phyloP scores from a whole-genome alignment of 2,113 vertebrate species.

The Platycercus adscitus region DNA sequence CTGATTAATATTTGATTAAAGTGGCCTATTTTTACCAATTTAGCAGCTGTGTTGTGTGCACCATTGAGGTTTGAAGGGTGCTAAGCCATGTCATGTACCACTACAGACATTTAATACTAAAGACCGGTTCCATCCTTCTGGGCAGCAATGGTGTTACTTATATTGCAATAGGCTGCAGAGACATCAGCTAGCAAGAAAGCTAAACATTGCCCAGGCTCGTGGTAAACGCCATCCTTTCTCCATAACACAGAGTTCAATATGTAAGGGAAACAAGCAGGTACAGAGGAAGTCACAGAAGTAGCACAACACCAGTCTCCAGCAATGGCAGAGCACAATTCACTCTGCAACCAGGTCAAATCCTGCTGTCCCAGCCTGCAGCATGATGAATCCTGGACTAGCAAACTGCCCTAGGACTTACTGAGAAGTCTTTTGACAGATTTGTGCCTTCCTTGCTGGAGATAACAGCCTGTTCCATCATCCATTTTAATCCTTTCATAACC shows the following conservation, averaged over 20 bases:
- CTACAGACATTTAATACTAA: neutral
- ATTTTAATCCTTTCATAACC: neutral
- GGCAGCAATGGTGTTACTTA: neutral
- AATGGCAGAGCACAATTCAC: neutral
- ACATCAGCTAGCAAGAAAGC: neutral
- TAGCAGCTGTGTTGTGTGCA: neutral
- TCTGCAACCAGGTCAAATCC: neutral
- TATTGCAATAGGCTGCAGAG: neutral
- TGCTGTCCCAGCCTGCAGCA: neutral
- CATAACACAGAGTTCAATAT: neutral
- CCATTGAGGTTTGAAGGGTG: neutral
- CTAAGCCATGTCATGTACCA: neutral
- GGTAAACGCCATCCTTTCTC: neutral
- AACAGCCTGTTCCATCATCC: neutral
- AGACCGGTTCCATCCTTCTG: neutral
- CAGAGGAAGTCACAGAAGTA: neutral
- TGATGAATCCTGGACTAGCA: neutral
- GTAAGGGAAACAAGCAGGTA: neutral
- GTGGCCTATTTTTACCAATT: neutral
- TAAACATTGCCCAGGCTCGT: neutral
- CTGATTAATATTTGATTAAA: neutral
- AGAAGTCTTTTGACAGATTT: neutral
- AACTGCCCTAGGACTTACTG: neutral
- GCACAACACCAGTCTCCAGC: neutral
- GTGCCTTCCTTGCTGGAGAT: neutral